These are phyloP conservation scores for Pelvicachromis taeniatus DNA, from an alignment of 2,113 vertebrate genomes.

Conservation along the genomic window DNA sequence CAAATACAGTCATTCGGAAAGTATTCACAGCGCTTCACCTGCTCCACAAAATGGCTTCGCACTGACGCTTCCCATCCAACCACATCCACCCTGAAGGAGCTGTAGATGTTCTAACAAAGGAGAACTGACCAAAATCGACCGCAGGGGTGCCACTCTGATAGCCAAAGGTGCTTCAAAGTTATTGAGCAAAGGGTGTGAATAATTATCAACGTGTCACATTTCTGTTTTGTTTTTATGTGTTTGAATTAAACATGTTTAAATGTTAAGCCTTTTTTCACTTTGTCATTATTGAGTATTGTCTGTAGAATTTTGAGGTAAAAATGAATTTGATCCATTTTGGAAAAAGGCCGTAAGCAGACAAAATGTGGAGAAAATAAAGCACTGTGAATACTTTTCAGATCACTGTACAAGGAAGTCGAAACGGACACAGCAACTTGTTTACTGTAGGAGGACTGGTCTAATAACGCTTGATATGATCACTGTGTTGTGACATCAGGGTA, in stretches of 20 bases:
- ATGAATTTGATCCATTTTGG: fast-evolving
- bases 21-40: fast-evolving
- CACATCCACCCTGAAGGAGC: not conserved
- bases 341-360: not conserved
- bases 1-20: not conserved
- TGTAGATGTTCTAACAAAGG: not conserved
- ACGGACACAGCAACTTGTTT: no score
- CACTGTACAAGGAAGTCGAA: no score
- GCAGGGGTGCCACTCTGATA: no score
- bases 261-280: not conserved
- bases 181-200: not conserved
- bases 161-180: no score
- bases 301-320: not conserved
- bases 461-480: no score
- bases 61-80: not conserved
- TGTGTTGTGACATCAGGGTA: no score
- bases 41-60: not conserved
- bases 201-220: not conserved
- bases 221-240: not conserved
- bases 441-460: no score
- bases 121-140: not conserved
- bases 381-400: no score
- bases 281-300: not conserved
- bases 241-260: not conserved
- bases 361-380: no score